phyloP scores from a whole-genome alignment of 2,797 vertebrate species.

The Sebastes wilsoni region DNA sequence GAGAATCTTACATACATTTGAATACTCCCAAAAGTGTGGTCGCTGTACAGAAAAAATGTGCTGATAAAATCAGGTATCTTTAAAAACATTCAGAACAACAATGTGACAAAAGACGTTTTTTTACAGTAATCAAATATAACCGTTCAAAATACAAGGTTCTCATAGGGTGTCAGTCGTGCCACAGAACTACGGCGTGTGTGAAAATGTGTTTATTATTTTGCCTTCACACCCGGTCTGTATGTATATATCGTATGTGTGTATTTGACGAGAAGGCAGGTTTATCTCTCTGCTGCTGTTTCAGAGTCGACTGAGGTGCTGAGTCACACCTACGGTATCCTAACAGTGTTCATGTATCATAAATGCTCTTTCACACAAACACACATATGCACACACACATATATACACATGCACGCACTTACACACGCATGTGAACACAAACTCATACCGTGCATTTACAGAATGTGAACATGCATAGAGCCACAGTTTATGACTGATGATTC shows the following conservation, averaged over 20 bases:
- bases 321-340: constrained; percentile 25
- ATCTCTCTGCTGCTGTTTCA: constrained; percentile 30
- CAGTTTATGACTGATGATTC: constrained; percentile 51
- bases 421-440: constrained; percentile 66
- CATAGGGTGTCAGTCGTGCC: constrained; percentile 57
- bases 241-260: constrained; percentile 73
- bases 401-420: constrained; percentile 26
- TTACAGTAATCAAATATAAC: constrained; percentile 55
- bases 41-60: constrained; percentile 53
- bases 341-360: constrained; percentile 52
- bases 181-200: constrained; percentile 47
- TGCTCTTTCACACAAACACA: constrained; percentile 33
- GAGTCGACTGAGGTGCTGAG: constrained; percentile 42
- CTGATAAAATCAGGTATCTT: constrained; percentile 61
- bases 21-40: constrained; percentile 25
- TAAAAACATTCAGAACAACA: constrained; percentile 39
- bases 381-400: constrained; percentile 18
- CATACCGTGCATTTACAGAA: constrained; percentile 59
- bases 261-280: constrained; percentile 53
- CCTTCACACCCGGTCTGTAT: constrained; percentile 69
- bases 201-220: constrained; percentile 60
- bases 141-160: constrained; percentile 61
- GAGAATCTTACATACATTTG: constrained; percentile 13
- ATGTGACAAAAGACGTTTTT: constrained; percentile 44
- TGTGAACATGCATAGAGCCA: constrained; percentile 57